Percentiles rank a stretch among this genome's conserved stretches.
Conservation (phyloP, 1,140 invertebrate species). For the Pinna nobilis region DNA sequence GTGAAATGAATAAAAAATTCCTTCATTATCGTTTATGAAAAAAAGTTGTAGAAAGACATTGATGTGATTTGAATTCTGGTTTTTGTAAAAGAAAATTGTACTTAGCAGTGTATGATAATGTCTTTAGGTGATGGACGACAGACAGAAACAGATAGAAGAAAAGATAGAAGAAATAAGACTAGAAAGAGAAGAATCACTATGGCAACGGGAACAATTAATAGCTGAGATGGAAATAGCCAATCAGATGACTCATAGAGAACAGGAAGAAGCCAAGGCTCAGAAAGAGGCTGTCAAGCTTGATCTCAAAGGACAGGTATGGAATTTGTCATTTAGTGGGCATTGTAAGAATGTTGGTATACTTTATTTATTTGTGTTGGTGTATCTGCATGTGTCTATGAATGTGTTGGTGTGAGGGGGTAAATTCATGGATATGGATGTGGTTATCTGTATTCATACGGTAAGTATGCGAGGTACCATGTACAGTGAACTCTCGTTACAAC, state of each 20-base stretch:
- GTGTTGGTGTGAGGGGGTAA: no score
- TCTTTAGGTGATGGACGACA: slow-evolving; percentile 67
- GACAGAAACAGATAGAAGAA: slow-evolving; percentile 69
- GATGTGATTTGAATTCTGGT: no score
- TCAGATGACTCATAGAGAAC: slow-evolving; percentile 69
- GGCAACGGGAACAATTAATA: slow-evolving; percentile 70
- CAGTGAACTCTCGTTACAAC: no score
- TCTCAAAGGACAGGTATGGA: slow-evolving; percentile 69
- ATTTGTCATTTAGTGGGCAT: neutral
- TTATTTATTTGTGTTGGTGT: neutral
- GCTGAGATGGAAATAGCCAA: slow-evolving; percentile 72
- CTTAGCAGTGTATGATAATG: no score
- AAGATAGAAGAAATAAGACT: slow-evolving; percentile 63
- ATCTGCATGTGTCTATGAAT: no score
- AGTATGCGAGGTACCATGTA: no score
- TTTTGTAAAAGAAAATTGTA: no score
- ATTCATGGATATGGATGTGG: no score
- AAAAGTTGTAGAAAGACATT: no score
- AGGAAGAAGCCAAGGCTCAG: slow-evolving; percentile 57
- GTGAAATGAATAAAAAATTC: no score
- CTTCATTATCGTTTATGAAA: no score
- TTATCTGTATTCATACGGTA: no score
- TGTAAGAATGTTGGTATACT: neutral
- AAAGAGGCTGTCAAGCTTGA: slow-evolving; percentile 64
- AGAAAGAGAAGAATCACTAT: slow-evolving; percentile 69